Conservation (phyloP, 2,888 invertebrate genomes). For the Tachina grossa region DNA sequence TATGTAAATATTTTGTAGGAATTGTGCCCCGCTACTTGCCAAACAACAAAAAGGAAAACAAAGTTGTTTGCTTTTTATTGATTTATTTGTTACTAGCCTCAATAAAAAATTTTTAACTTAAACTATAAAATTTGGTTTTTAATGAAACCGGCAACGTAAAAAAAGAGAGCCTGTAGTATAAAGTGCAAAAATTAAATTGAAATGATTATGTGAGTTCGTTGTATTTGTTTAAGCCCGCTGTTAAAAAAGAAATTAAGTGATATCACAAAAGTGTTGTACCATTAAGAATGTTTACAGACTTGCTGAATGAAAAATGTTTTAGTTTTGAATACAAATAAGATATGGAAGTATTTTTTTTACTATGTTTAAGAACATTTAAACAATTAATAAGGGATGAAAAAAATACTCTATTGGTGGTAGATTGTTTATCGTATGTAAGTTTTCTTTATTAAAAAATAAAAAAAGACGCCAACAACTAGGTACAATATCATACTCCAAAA, state of each 20-base stretch:
- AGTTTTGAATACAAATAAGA: no score
- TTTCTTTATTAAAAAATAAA: no score
- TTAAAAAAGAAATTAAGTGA: not conserved
- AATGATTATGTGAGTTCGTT: not conserved
- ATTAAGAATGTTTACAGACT: not conserved
- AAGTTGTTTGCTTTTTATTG: constrained; percentile 28
- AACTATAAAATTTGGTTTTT: constrained; percentile 2
- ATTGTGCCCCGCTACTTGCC: not conserved
- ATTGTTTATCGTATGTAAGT: no score
- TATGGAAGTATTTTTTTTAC: no score
- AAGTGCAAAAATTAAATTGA: not conserved
- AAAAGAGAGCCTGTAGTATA: not conserved
- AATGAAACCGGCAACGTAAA: not conserved
- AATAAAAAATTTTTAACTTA: constrained; percentile 5
- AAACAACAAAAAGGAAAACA: not conserved
- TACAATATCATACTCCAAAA: no score
- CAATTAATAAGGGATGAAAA: no score
- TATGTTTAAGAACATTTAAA: no score
- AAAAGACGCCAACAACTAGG: no score
- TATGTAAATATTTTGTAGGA: not conserved
- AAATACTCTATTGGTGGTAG: no score
- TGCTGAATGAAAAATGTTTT: no score
- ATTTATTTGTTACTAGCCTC: constrained; percentile 21
- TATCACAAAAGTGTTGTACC: not conserved
- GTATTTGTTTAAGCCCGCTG: not conserved